Conservation (phyloP, 1,140 invertebrate genomes). For the Drosophila subpulchrella region DNA sequence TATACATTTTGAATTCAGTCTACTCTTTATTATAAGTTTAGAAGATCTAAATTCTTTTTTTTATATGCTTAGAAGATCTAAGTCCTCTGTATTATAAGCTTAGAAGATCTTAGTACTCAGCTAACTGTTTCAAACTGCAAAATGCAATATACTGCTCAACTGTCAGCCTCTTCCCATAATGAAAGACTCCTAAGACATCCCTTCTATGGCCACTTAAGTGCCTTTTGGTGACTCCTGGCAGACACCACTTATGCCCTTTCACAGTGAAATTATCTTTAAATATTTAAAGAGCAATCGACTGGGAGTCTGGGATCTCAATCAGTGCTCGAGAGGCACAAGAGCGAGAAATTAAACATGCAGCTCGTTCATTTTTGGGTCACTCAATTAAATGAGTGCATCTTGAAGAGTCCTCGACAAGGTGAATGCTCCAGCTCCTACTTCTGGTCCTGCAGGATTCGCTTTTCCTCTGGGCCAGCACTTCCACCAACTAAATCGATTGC, state of each 20-base stretch:
- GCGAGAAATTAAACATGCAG: slow-evolving; percentile 54
- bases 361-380: slow-evolving; percentile 63
- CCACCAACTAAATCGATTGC: slow-evolving; percentile 27
- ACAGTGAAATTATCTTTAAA: slow-evolving; percentile 34
- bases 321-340: slow-evolving; percentile 53
- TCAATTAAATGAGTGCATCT: slow-evolving; percentile 69
- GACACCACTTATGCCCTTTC: slow-evolving; percentile 27
- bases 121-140: background rate
- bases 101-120: background rate
- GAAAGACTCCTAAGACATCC: background rate
- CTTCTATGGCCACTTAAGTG: slow-evolving; percentile 20
- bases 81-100: no score
- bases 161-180: background rate
- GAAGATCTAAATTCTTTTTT: no score
- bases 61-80: no score
- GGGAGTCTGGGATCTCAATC: slow-evolving; percentile 40
- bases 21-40: no score
- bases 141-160: background rate
- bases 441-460: slow-evolving; percentile 9
- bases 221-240: slow-evolving; percentile 34
- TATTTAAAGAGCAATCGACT: slow-evolving; percentile 62
- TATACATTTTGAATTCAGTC: no score
- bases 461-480: background rate
- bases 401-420: slow-evolving; percentile 44
- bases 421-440: slow-evolving; percentile 14